Percentiles rank a stretch among this genome's conserved stretches.
phyloP scores from a whole-genome alignment of 1,140 invertebrate species.

The Drosophila virilis region DNA sequence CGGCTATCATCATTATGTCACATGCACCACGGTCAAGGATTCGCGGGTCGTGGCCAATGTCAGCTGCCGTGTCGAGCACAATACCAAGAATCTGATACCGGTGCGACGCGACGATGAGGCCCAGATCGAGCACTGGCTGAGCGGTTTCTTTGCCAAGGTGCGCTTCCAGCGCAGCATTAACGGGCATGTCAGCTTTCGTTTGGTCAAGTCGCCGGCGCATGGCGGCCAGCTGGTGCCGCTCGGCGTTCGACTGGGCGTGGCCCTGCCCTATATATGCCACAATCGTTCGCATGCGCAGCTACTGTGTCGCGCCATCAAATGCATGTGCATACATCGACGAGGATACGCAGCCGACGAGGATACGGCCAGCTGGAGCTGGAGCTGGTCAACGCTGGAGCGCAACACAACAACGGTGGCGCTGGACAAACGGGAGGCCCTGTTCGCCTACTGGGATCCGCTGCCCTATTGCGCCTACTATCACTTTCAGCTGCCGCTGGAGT shows the following conservation, averaged over 20 bases:
- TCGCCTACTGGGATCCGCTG: constrained; percentile 92
- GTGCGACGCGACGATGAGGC: constrained; percentile 85
- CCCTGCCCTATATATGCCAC: constrained; percentile 91
- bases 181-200: constrained; percentile 90
- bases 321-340: constrained; percentile 75
- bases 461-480: constrained; percentile 93
- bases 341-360: constrained; percentile 85
- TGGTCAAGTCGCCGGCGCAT: constrained; percentile 85
- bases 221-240: constrained; percentile 86
- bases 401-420: constrained; percentile 85
- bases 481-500: constrained; percentile 89
- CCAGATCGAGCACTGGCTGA: constrained; percentile 89
- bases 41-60: constrained; percentile 91
- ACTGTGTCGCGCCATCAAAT: constrained; percentile 85
- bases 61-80: constrained; percentile 89
- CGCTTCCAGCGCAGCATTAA: constrained; percentile 87
- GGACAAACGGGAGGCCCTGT: constrained; percentile 90
- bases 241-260: constrained; percentile 90
- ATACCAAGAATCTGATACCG: constrained; percentile 87
- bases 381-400: constrained; percentile 70
- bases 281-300: constrained; percentile 88
- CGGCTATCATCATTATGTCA: constrained; percentile 89
- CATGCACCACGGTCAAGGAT: constrained; percentile 91
- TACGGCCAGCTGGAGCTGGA: constrained; percentile 58
- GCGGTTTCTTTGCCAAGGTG: constrained; percentile 88